Evolutionary conservation across 2,113 vertebrate species (phyloP).

Genomic region (Speoplatyrhinus poulsoni): DNA sequence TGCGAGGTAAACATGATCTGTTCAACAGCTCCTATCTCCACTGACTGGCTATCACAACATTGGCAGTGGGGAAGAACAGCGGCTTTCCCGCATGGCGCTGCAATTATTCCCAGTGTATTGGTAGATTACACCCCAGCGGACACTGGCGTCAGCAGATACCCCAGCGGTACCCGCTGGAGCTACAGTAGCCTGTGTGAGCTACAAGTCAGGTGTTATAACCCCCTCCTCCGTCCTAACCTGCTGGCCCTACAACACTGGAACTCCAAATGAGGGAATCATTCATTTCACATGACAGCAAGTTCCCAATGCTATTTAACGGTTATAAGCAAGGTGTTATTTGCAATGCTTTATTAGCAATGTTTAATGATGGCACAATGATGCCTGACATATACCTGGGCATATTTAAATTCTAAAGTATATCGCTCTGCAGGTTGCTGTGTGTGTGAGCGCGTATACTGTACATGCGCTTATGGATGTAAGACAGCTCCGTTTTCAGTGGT

Average conservation of each 20-base stretch:
- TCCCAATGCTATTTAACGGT: conserved; percentile 17
- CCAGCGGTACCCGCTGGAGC: conserved; percentile 60
- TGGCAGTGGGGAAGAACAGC: conserved; percentile 64
- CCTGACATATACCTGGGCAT: too few relatives aligned
- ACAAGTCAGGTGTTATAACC: conserved; percentile 65
- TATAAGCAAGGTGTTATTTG: not conserved
- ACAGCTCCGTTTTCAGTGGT: not conserved
- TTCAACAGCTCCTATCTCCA: conserved; percentile 58
- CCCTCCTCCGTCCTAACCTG: conserved; percentile 18
- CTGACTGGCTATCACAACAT: conserved; percentile 72
- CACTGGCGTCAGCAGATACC: conserved; percentile 60
- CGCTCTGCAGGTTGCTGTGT: not conserved
- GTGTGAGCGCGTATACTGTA: not conserved
- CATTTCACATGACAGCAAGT: conserved; percentile 49
- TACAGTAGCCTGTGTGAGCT: conserved; percentile 49
- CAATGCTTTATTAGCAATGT: conserved; percentile 29
- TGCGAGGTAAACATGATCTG: conserved; percentile 59
- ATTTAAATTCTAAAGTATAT: too few relatives aligned
- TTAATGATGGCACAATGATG: conserved; percentile 1
- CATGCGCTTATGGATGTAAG: not conserved
- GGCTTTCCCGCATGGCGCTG: conserved; percentile 45
- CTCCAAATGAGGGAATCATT: conserved; percentile 41
- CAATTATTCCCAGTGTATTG: conserved; percentile 76
- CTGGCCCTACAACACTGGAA: conserved; percentile 50
- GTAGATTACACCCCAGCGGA: conserved; percentile 69